Percentiles rank a stretch among this genome's conserved stretches.
phyloP scores from a whole-genome alignment of 2,797 vertebrate species.

The Xenentodon cancila region DNA sequence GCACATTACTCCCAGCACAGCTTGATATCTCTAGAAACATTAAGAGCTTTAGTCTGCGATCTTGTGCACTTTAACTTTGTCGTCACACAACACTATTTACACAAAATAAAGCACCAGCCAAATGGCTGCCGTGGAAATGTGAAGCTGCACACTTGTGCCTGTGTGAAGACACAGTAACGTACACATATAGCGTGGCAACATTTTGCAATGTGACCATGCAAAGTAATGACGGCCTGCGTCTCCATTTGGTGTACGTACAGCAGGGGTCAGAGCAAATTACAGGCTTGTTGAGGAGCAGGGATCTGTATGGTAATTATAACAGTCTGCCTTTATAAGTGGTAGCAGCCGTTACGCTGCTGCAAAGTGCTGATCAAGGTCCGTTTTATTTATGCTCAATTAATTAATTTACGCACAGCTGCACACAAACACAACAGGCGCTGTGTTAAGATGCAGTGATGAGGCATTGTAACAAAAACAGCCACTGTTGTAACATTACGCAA shows the following conservation, averaged over 20 bases:
- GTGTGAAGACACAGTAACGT: slow-evolving; percentile 20
- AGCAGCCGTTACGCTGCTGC: slow-evolving; percentile 43
- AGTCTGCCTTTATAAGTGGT: slow-evolving; percentile 54
- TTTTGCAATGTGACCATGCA: slow-evolving; percentile 58
- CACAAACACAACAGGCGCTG: slow-evolving; percentile 15
- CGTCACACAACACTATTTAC: slow-evolving; percentile 51
- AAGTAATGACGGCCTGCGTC: slow-evolving; percentile 65
- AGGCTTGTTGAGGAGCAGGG: slow-evolving; percentile 56
- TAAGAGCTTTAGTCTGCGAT: slow-evolving; percentile 59
- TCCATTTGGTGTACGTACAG: slow-evolving; percentile 50
- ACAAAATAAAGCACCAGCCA: slow-evolving; percentile 61
- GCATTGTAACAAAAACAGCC: background rate
- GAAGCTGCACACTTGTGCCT: slow-evolving; percentile 19
- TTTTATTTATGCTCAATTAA: slow-evolving; percentile 52
- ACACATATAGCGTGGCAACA: slow-evolving; percentile 24
- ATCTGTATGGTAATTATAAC: slow-evolving; percentile 60
- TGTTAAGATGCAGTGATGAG: slow-evolving; percentile 7
- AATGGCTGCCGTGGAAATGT: slow-evolving; percentile 27
- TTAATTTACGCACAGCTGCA: slow-evolving; percentile 40
- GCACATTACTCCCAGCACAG: slow-evolving; percentile 58
- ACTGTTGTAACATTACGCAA: background rate
- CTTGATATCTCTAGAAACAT: slow-evolving; percentile 66
- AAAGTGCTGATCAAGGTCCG: slow-evolving; percentile 59
- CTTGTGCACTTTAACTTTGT: slow-evolving; percentile 56
- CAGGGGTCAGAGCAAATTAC: slow-evolving; percentile 70